These are phyloP conservation scores for Paracanthobrama guichenoti DNA, from an alignment of 2,113 vertebrate genomes.

Conservation along the genomic window DNA sequence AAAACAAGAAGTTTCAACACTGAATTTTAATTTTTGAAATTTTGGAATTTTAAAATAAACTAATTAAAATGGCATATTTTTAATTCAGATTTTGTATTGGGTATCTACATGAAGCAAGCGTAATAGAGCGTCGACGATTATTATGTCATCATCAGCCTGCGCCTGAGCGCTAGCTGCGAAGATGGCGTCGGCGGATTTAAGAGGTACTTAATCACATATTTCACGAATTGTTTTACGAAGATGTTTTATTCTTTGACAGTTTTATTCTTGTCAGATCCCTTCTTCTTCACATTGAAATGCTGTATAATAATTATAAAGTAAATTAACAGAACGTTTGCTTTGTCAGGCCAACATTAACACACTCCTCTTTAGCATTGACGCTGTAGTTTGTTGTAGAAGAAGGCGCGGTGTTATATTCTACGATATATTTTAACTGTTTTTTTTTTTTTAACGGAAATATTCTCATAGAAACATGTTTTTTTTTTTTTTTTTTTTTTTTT, in stretches of 20 bases:
- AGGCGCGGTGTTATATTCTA: background rate
- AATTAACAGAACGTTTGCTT: background rate
- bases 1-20: too few relatives aligned
- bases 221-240: background rate
- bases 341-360: background rate
- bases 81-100: too few relatives aligned
- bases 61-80: too few relatives aligned
- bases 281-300: background rate
- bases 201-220: slow-evolving; percentile 8
- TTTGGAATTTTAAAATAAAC: too few relatives aligned
- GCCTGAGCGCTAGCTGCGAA: background rate
- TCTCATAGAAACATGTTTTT: too few relatives aligned
- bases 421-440: background rate
- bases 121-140: background rate
- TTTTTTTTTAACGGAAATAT: background rate
- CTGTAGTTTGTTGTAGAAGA: background rate
- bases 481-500: too few relatives aligned
- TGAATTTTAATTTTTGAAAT: too few relatives aligned
- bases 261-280: background rate
- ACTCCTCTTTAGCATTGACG: background rate
- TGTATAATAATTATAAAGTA: background rate
- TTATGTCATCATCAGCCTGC: slow-evolving; percentile 2
- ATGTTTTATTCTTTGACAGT: background rate
- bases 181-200: slow-evolving; percentile 36
- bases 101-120: too few relatives aligned